Evolutionary conservation across 2,113 vertebrate species (phyloP), one percentile per base, ranked within the genome.

Genomic region (Chamaea fasciata): DNA sequence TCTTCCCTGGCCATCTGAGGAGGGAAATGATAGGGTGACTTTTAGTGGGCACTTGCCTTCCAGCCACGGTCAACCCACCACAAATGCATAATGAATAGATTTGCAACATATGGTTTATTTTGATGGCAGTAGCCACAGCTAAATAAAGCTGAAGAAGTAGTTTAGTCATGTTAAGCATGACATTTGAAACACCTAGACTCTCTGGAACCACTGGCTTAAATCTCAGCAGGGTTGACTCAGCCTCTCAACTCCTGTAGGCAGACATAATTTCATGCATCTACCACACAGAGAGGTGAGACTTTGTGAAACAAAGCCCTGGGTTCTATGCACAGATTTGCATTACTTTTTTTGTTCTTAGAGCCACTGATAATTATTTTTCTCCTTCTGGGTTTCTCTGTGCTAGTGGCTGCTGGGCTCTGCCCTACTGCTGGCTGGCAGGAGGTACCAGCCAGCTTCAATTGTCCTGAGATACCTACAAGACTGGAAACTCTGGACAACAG

Each of bases 61-160:
- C n/a, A 86, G 49, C n/a, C n/a, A 57, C 10, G 23, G 50, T 44
- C n/a, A 57, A 49, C 27, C 12, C 37, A 50, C 20, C 53, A 21
- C 71, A 81, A 86, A 70, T 53, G 21, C 65, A 41, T 53, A 92
- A 42, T 65, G 83, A 96, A 83, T 50, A 64, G 46, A 91, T 93
- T 96, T 88, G 22, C 42, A 91, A 87, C 41, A 37, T 63, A 27
- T 70, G 26, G 26, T 82, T 86, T 95, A 80, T 86, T 95, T 94
- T 83, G 33, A 75, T 41, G 77, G 49, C 39, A 87, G 55, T 77
- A 65, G 27, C n/a, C 59, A 10, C 39, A 91, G 44, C 69, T 81
- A 83, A 89, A 83, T 73, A 70, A 87, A 95, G 79, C 49, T 53
- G 39, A 77, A 91, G 37, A 87, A 37, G 56, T 63, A 52, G 35